A percentile compares a stretch with the other conserved stretches of the same genome.
phyloP scores from a whole-genome alignment of 2,888 invertebrate species.

The Linhomoeus sp. region DNA sequence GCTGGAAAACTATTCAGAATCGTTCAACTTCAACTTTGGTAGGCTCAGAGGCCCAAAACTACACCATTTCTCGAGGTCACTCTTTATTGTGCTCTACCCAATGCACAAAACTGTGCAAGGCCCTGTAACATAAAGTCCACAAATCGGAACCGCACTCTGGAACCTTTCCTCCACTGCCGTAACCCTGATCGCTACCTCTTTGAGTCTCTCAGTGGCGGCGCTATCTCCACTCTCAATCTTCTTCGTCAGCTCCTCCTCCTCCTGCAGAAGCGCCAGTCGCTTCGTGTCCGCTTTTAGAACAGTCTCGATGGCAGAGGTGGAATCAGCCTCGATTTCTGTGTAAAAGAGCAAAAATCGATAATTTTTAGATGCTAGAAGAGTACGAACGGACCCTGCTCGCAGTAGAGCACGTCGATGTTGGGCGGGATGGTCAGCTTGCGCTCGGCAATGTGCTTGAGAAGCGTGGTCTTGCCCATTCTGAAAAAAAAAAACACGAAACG shows the following conservation, averaged over 20 bases:
- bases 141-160: too few relatives aligned
- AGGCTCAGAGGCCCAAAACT: too few relatives aligned
- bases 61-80: too few relatives aligned
- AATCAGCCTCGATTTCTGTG: conserved; percentile 90
- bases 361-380: too few relatives aligned
- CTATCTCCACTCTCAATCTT: conserved; percentile 47
- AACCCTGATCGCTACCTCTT: too few relatives aligned
- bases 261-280: conserved; percentile 54
- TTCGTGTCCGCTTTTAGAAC: conserved; percentile 81
- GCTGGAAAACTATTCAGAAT: too few relatives aligned
- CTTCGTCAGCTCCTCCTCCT: conserved; percentile 60
- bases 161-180: too few relatives aligned
- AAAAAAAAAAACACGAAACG: conserved; percentile 10
- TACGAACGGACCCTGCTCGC: conserved; percentile 49
- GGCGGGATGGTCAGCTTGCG: conserved; percentile 80
- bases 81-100: too few relatives aligned
- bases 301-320: conserved; percentile 73
- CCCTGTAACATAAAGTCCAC: too few relatives aligned
- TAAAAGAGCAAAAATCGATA: too few relatives aligned
- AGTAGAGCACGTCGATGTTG: conserved; percentile 81
- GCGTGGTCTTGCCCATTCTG: conserved; percentile 90
- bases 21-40: too few relatives aligned
- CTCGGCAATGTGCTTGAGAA: conserved; percentile 72
- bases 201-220: conserved; percentile 52
- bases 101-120: too few relatives aligned